Base-by-base conservation (phyloP, 2,888 invertebrate species). In the Melieria picta region DNA sequence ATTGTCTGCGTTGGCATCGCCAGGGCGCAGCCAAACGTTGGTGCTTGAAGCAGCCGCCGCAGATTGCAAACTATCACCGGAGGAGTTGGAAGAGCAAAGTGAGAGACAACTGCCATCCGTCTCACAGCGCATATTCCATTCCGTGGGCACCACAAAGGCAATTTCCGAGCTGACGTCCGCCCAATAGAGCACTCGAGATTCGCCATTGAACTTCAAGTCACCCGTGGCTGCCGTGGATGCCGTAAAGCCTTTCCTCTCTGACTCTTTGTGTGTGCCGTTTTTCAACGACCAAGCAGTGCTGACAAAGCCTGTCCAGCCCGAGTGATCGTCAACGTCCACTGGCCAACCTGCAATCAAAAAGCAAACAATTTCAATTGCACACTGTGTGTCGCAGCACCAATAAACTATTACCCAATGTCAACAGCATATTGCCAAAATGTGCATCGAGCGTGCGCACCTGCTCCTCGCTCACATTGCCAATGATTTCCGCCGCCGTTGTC, bases 301-400 rank as follows among this genome's bases (percentile, higher is more conserved):
- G 68, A 93, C 90, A 85, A 95, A 94, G 0, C 98, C 98, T 43
- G 97, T 94, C 98, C 98, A 99, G 47, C 97, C 97, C 57, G 95
- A 93, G 88, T 98, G 98, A 30, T 91, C 91, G 57, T 91, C 89
- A 45, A 97, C 93, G 75, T 91, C 91, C 10, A 98, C 96, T 0
- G 96, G 93, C 91, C 94, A 94, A 10, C 99, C 79, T 79, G 47
- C 30, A 16, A 42, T 4, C 13, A 46, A 42, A 57, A 48, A 57
- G 13, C 4, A 58, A 56, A 13, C 9, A 13, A 7, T 45, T 3
- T 30, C 43, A 48, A 45, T 45, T 30, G 1, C 11, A 10, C 13
- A 10, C 13, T 46, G 50, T 48, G 16, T 66, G 16, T 16, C 11
- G 11, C 16, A 67, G 42, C 10, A 46, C 1, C 52, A 45, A 56